Conservation (phyloP, 2,797 vertebrate species). For the Halcyon chelicuti region DNA sequence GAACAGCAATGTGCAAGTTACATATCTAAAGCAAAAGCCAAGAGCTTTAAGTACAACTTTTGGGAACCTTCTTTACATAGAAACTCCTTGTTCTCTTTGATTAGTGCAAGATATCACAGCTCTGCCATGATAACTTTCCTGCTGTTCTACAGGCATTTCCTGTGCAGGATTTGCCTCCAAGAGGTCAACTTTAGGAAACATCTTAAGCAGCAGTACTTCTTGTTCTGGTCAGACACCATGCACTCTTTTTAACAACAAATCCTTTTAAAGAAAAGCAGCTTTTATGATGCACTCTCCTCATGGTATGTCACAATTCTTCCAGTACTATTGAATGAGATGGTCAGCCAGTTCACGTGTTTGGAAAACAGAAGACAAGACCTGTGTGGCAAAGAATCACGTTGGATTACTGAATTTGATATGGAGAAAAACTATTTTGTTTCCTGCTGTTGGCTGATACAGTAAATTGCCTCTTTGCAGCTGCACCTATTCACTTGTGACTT, state of each 20-base stretch:
- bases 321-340: not conserved
- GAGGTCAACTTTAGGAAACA: not conserved
- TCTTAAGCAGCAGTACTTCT: not conserved
- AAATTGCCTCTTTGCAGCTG: not conserved
- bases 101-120: not conserved
- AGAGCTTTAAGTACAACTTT: not conserved
- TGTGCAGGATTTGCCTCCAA: not conserved
- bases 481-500: not conserved
- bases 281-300: not conserved
- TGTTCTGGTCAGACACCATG: not conserved
- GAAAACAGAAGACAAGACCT: not conserved
- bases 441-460: not conserved
- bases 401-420: not conserved
- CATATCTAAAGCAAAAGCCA: not conserved
- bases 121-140: not conserved
- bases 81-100: not conserved
- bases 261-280: not conserved
- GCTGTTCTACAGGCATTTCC: slow-evolving; percentile 9
- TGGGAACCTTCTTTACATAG: not conserved
- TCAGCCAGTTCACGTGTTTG: not conserved
- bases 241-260: not conserved
- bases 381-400: not conserved
- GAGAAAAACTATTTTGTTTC: not conserved
- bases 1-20: not conserved
- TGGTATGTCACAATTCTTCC: not conserved